Evolutionary conservation across 2,888 invertebrate genomes (phyloP).

Genomic region (Dolichopus griseipennis): DNA sequence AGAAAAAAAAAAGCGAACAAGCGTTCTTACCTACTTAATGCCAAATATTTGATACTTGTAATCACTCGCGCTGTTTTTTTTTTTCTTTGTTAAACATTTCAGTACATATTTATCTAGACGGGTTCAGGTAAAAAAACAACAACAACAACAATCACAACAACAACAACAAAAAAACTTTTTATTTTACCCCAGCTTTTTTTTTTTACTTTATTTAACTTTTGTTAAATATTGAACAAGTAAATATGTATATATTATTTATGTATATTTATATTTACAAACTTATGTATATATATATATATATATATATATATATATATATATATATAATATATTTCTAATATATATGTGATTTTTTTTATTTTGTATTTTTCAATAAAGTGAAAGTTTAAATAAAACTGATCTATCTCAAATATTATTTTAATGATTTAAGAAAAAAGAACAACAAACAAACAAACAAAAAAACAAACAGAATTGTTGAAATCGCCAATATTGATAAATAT

Average conservation of each 20-base stretch:
- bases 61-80: not conserved
- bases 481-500: slow-evolving; percentile 1
- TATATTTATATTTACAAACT: too few species aligned
- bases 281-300: not conserved
- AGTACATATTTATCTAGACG: slow-evolving; percentile 6
- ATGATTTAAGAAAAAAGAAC: not conserved
- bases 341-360: not conserved
- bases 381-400: slow-evolving; percentile 6
- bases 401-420: slow-evolving; percentile 1
- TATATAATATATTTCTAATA: not conserved
- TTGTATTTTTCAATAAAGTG: not conserved
- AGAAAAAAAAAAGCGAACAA: not conserved
- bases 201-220: not conserved
- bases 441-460: too few species aligned
- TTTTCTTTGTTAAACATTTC: slow-evolving; percentile 6
- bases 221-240: slow-evolving; percentile 3
- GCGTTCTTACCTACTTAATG: not conserved
- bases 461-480: not conserved
- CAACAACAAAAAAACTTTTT: not conserved
- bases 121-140: not conserved
- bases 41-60: slow-evolving; percentile 6
- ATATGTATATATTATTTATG: not conserved
- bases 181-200: not conserved
- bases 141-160: too few species aligned
- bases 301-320: not conserved